phyloP scores from a whole-genome alignment of 2,888 invertebrate species.

The Thymelicus acteon region DNA sequence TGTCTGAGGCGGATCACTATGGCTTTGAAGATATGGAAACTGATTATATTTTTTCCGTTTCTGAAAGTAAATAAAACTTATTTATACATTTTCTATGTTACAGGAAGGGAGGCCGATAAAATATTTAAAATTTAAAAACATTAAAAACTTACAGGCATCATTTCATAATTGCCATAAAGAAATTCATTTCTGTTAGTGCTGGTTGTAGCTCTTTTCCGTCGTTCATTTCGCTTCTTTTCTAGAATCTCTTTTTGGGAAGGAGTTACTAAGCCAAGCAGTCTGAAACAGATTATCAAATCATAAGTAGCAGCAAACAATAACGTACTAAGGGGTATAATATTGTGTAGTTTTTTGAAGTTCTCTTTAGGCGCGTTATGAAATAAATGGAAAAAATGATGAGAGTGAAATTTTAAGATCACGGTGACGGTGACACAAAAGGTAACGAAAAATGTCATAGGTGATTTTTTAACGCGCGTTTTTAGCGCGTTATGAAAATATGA shows the following conservation, averaged over 20 bases:
- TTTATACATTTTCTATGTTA: too few species aligned
- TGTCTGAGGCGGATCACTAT: slow-evolving; percentile 78
- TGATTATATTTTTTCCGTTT: slow-evolving; percentile 78
- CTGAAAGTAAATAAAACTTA: slow-evolving; percentile 57
- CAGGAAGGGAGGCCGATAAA: neutral
- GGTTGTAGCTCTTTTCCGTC: slow-evolving; percentile 70
- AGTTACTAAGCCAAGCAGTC: slow-evolving; percentile 74
- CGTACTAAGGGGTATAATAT: too few species aligned
- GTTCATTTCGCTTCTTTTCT: slow-evolving; percentile 73
- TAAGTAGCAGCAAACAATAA: too few species aligned
- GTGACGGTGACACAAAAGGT: too few species aligned
- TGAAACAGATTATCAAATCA: slow-evolving; percentile 47
- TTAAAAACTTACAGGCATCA: slow-evolving; percentile 66
- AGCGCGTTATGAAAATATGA: too few species aligned
- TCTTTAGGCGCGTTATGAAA: too few species aligned
- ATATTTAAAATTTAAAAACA: neutral
- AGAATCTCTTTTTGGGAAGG: slow-evolving; percentile 68
- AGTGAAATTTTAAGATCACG: too few species aligned
- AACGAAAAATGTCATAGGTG: too few species aligned
- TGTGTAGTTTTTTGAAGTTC: too few species aligned
- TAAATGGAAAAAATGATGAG: too few species aligned
- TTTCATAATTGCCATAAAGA: slow-evolving; percentile 72
- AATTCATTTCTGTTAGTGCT: slow-evolving; percentile 76
- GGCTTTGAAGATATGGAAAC: slow-evolving; percentile 76
- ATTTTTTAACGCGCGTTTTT: too few species aligned